Evolutionary conservation across 2,113 vertebrate species (phyloP).

Genomic region (Fregetta grallaria): DNA sequence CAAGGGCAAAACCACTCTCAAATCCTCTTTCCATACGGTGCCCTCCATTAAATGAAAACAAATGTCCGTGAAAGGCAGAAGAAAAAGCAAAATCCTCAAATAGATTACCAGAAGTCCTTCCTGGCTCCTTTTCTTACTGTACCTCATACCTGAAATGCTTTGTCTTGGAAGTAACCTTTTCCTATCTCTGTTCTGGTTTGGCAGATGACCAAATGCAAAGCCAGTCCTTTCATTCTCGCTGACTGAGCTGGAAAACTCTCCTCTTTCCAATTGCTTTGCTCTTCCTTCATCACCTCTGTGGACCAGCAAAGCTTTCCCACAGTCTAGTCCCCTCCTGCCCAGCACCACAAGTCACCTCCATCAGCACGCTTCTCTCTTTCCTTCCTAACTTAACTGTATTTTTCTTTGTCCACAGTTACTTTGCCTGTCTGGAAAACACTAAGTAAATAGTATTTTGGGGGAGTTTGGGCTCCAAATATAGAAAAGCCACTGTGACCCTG

Average conservation of each 20-base stretch:
- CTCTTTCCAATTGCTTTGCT: neutral
- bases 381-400: rapidly evolving
- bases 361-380: neutral
- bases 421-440: neutral
- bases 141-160: neutral
- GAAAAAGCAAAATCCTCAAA: neutral
- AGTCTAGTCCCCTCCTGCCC: neutral
- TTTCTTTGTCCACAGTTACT: neutral
- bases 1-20: neutral
- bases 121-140: neutral
- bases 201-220: neutral
- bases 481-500: rapidly evolving
- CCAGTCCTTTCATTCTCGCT: neutral
- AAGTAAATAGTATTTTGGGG: rapidly evolving
- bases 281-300: neutral
- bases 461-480: neutral
- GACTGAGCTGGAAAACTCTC: neutral
- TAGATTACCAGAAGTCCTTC: neutral
- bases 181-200: neutral
- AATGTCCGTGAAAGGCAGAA: neutral
- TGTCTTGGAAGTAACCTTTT: neutral
- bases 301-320: neutral
- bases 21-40: neutral
- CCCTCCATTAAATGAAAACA: conserved; percentile 1
- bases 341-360: neutral